A percentile compares a stretch with the other conserved stretches of the same genome.
These are phyloP conservation scores for Cyprinella venusta DNA, from an alignment of 2,797 vertebrate genomes.

Conservation along the genomic window DNA sequence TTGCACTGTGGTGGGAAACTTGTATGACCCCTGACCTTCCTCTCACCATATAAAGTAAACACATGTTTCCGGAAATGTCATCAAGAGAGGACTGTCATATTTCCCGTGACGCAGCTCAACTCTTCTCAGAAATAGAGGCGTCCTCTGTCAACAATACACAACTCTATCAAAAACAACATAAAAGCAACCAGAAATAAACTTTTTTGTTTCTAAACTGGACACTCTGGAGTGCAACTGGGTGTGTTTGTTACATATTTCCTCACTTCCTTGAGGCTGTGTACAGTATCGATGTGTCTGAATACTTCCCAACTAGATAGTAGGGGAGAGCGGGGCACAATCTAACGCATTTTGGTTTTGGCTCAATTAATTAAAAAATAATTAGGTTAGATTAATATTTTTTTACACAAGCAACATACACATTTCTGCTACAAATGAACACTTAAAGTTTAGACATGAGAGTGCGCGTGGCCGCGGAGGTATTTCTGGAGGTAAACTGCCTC, in stretches of 20 bases:
- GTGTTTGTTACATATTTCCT: background rate
- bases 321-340: no score
- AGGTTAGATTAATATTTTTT: no score
- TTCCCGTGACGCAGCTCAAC: background rate
- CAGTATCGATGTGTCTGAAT: background rate
- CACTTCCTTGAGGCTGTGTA: background rate
- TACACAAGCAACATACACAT: no score
- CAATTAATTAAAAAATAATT: no score
- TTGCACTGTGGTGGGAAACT: conserved; percentile 77
- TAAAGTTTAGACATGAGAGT: no score
- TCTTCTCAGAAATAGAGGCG: background rate
- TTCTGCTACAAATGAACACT: no score
- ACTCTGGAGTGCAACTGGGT: background rate
- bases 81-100: conserved; percentile 54
- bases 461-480: no score
- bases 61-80: conserved; percentile 73
- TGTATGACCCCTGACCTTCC: conserved; percentile 76
- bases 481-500: no score
- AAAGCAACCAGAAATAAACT: background rate
- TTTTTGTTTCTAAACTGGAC: background rate
- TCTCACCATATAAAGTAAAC: conserved; percentile 76
- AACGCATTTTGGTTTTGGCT: no score
- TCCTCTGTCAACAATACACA: background rate
- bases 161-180: background rate
- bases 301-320: background rate